Conservation (phyloP, 2,797 vertebrate genomes). For the Syngnathus acus region DNA sequence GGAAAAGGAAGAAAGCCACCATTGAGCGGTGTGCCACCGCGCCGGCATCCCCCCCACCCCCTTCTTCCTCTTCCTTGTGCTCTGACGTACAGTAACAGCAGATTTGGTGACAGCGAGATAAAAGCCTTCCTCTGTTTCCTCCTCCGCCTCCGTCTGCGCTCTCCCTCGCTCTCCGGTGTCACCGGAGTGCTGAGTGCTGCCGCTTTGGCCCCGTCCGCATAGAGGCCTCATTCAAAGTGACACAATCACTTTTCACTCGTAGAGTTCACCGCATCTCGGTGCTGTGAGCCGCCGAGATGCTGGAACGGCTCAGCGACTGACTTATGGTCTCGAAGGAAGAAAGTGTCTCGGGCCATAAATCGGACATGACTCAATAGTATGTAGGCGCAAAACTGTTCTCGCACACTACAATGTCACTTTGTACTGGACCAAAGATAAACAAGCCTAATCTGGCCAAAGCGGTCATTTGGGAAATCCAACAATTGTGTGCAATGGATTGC, state of each 20-base stretch:
- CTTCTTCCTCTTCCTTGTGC: slow-evolving; percentile 49
- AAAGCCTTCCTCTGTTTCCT: slow-evolving; percentile 72
- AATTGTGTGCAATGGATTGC: background rate
- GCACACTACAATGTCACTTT: background rate
- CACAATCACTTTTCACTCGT: slow-evolving; percentile 66
- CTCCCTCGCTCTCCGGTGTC: slow-evolving; percentile 64
- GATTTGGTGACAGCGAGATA: slow-evolving; percentile 73
- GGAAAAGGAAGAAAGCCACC: slow-evolving; percentile 65
- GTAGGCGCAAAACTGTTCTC: background rate
- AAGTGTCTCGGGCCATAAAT: background rate
- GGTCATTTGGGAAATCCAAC: background rate
- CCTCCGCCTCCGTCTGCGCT: slow-evolving; percentile 28
- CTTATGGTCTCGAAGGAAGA: slow-evolving; percentile 12
- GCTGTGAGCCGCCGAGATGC: slow-evolving; percentile 32
- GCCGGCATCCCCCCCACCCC: slow-evolving; percentile 50
- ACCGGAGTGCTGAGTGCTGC: slow-evolving; percentile 63
- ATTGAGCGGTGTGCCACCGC: slow-evolving; percentile 61
- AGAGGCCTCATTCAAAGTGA: slow-evolving; percentile 70
- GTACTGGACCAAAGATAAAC: too few species aligned
- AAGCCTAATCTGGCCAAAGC: background rate
- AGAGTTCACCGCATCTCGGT: slow-evolving; percentile 46
- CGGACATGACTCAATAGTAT: background rate
- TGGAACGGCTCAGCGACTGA: background rate
- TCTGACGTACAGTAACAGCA: slow-evolving; percentile 71
- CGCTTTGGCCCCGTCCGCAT: slow-evolving; percentile 53